Conservation (phyloP, 2,888 invertebrate genomes). For the Synanthedon myopaeformis region DNA sequence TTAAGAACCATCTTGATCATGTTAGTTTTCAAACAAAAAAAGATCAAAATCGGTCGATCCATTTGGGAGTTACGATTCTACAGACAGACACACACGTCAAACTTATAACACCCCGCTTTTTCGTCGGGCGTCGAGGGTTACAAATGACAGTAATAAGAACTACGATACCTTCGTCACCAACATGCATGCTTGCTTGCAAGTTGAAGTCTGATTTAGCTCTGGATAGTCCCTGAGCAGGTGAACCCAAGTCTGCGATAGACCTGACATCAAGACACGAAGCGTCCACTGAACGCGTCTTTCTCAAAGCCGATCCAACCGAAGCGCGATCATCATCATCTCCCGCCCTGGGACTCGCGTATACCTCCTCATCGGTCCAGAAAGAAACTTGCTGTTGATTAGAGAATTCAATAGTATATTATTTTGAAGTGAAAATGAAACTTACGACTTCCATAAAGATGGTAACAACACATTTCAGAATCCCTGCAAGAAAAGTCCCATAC, state of each 20-base stretch:
- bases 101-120: no score
- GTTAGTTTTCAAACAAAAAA: no score
- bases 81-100: no score
- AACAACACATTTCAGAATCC: background rate
- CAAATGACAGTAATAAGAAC: background rate
- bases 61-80: no score
- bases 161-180: slow-evolving; percentile 72
- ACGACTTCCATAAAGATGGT: background rate
- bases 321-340: slow-evolving; percentile 79
- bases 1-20: no score
- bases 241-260: slow-evolving; percentile 74
- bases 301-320: slow-evolving; percentile 81
- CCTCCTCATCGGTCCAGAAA: slow-evolving; percentile 83
- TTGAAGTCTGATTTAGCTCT: slow-evolving; percentile 92
- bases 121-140: no score
- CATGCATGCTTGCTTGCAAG: slow-evolving; percentile 79
- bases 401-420: background rate
- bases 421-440: background rate
- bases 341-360: slow-evolving; percentile 73
- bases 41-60: no score
- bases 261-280: slow-evolving; percentile 88
- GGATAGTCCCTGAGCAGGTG: slow-evolving; percentile 75
- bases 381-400: slow-evolving; percentile 75
- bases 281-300: slow-evolving; percentile 91
- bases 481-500: no score